A percentile compares a stretch with the other conserved stretches of the same genome.
phyloP scores from a whole-genome alignment of 2,888 invertebrate species.

The Leptopterna dolabrata region DNA sequence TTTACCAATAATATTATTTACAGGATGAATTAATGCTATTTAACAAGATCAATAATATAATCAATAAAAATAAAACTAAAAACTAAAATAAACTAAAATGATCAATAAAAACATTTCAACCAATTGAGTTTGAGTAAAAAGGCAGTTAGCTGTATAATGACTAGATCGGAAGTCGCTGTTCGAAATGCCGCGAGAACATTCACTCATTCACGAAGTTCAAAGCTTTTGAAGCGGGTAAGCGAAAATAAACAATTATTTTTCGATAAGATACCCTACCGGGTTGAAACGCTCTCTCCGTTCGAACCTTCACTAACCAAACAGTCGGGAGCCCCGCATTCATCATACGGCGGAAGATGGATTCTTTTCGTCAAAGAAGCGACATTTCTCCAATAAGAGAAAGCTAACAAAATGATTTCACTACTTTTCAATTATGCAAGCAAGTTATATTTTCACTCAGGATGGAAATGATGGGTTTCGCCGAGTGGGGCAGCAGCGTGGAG shows the following conservation, averaged over 20 bases:
- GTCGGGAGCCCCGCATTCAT: neutral
- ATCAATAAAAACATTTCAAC: too few relatives aligned
- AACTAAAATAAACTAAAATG: too few relatives aligned
- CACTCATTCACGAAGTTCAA: neutral
- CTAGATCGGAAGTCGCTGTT: neutral
- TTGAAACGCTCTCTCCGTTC: neutral
- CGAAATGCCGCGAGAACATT: neutral
- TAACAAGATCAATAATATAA: too few relatives aligned
- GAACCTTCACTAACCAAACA: neutral
- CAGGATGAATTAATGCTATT: too few relatives aligned
- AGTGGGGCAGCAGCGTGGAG: neutral
- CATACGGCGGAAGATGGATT: neutral
- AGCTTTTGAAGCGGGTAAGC: neutral
- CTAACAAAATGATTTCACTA: slow-evolving; percentile 18
- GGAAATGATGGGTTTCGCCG: slow-evolving; percentile 3
- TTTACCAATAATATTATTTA: too few relatives aligned
- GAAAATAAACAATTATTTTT: neutral
- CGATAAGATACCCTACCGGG: neutral
- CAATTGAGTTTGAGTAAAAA: too few relatives aligned
- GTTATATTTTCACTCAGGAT: slow-evolving; percentile 21
- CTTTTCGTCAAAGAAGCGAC: neutral
- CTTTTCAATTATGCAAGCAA: slow-evolving; percentile 37
- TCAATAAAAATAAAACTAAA: too few relatives aligned
- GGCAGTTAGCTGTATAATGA: neutral
- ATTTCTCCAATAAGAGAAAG: slow-evolving; percentile 48